A percentile compares a stretch with the other conserved stretches of the same genome.
These are phyloP conservation scores for Eutolmus rufibarbis DNA, from an alignment of 2,888 invertebrate species.

Conservation along the genomic window DNA sequence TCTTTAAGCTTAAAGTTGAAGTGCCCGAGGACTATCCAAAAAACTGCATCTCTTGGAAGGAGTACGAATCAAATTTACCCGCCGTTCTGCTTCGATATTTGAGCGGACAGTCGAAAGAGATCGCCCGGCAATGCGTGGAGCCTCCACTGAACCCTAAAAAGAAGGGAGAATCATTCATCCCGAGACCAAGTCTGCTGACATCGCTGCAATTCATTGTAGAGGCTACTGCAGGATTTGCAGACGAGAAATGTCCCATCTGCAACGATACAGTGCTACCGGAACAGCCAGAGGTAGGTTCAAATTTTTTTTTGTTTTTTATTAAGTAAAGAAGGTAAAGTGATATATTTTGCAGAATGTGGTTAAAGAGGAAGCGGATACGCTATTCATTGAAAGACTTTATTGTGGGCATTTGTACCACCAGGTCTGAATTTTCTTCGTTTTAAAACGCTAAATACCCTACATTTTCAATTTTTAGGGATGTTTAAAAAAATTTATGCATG, in stretches of 20 bases:
- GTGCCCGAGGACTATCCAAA: conserved; percentile 73
- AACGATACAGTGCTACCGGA: conserved; percentile 68
- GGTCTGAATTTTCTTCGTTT: not conserved
- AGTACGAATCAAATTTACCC: conserved; percentile 72
- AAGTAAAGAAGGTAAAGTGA: not conserved
- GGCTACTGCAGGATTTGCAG: conserved; percentile 69
- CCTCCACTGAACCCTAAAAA: conserved; percentile 65
- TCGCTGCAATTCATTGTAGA: conserved; percentile 70
- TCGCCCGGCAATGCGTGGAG: conserved; percentile 73
- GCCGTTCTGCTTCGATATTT: conserved; percentile 69
- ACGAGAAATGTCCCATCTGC: conserved; percentile 72
- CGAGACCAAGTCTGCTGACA: conserved; percentile 69
- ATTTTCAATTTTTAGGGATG: conserved; percentile 64
- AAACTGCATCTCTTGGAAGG: conserved; percentile 62
- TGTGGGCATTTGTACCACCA: conserved; percentile 77
- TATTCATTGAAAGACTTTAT: conserved; percentile 73
- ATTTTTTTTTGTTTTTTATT: not conserved
- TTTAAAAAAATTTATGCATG: conserved; percentile 72
- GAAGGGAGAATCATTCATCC: conserved; percentile 66
- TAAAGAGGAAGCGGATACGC: conserved; percentile 67
- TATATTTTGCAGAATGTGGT: conserved; percentile 59
- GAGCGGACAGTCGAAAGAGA: conserved; percentile 72
- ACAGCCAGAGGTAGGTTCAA: conserved; percentile 64
- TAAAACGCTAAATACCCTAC: not conserved
- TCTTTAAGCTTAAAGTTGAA: conserved; percentile 66